Conservation (phyloP, 2,113 vertebrate genomes). For the Dryoscopus gambensis region DNA sequence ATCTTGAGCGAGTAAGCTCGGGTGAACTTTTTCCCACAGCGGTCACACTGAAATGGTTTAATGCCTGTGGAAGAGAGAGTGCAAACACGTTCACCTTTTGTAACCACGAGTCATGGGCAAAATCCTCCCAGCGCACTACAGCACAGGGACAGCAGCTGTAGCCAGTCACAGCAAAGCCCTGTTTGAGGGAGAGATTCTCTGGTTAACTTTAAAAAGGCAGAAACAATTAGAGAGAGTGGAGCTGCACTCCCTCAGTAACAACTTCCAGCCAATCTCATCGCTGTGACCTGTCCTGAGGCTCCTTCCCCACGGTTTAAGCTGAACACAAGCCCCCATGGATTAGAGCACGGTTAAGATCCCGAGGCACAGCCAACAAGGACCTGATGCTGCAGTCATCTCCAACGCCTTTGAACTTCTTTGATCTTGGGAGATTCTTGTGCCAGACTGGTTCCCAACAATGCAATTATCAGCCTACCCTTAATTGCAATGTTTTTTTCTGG, state of each 20-base stretch:
- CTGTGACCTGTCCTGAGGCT: neutral
- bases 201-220: neutral
- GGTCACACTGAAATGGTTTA: slow-evolving; percentile 99
- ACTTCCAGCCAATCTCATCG: neutral
- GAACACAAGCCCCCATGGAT: neutral
- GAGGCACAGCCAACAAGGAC: neutral
- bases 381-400: neutral
- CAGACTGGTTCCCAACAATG: slow-evolving; percentile 43
- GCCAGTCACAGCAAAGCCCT: neutral
- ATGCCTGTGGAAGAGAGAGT: slow-evolving; percentile 80
- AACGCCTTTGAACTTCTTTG: neutral
- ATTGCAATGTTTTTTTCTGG: slow-evolving; percentile 22
- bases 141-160: neutral
- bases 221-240: neutral
- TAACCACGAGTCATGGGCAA: rapidly evolving
- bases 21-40: slow-evolving; percentile 99
- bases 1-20: slow-evolving; percentile 99
- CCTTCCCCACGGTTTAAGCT: neutral
- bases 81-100: neutral
- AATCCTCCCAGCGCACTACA: neutral
- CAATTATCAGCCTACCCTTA: slow-evolving; percentile 44
- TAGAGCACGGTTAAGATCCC: neutral
- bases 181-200: neutral
- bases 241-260: neutral
- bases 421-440: slow-evolving; percentile 27